Percentiles rank a stretch among this genome's conserved stretches.
Evolutionary conservation across 2,888 invertebrate genomes (phyloP).

Genomic region (Pimpla rufipes): DNA sequence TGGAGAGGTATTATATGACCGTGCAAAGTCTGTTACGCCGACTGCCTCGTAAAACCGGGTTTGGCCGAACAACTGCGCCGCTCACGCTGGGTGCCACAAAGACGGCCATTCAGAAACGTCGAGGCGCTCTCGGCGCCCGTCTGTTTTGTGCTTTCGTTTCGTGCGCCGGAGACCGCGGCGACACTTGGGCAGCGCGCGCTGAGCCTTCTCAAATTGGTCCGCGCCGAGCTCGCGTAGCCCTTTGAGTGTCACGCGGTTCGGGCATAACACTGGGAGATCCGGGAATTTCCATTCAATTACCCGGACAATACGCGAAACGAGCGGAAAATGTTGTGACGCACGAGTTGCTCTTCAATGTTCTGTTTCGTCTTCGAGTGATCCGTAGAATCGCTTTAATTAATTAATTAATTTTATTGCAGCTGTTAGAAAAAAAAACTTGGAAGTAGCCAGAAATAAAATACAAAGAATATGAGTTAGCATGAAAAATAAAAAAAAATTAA

Average conservation of each 20-base stretch:
- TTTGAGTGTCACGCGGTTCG: too few relatives aligned
- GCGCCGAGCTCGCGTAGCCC: not conserved
- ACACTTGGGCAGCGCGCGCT: too few relatives aligned
- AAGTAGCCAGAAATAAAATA: too few relatives aligned
- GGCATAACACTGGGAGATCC: too few relatives aligned
- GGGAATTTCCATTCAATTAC: constrained; percentile 29
- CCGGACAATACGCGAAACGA: constrained; percentile 16
- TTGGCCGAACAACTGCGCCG: not conserved
- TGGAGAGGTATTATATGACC: constrained; percentile 63
- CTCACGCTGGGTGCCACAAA: constrained; percentile 51
- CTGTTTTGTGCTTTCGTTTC: not conserved
- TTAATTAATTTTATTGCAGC: too few relatives aligned
- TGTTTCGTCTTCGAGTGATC: not conserved
- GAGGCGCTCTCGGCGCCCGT: not conserved
- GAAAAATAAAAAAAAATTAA: too few relatives aligned
- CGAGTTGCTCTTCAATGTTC: constrained; percentile 4
- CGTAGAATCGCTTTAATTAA: not conserved
- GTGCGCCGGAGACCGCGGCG: too few relatives aligned
- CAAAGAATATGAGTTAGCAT: too few relatives aligned
- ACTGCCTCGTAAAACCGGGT: constrained; percentile 20
- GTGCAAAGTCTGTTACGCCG: constrained; percentile 15
- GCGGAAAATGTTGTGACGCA: constrained; percentile 17
- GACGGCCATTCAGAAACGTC: constrained; percentile 66
- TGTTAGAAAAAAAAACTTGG: too few relatives aligned
- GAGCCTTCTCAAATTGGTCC: constrained; percentile 16